Evolutionary conservation across 1,140 invertebrate species (phyloP).

Genomic region (Wiebesia pumilae): DNA sequence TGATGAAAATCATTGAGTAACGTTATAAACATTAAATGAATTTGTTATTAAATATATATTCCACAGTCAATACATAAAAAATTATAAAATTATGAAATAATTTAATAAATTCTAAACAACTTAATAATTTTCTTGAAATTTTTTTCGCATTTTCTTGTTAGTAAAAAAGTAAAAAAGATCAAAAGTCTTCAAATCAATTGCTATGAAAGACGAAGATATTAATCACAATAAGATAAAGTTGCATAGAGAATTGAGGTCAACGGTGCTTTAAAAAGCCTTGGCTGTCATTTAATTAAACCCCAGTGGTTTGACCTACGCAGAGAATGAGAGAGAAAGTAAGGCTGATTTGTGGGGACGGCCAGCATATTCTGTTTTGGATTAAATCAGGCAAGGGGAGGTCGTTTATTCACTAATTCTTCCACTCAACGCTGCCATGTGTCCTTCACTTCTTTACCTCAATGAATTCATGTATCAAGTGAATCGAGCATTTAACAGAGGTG

Average conservation of each 20-base stretch:
- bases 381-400: constrained; percentile 68
- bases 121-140: no score
- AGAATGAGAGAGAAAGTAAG: constrained; percentile 37
- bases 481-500: constrained; percentile 62
- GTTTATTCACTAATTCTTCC: constrained; percentile 48
- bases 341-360: constrained; percentile 55
- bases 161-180: no score
- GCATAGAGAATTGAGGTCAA: constrained; percentile 70
- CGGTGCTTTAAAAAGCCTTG: constrained; percentile 72
- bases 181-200: no score
- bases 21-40: no score
- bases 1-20: no score
- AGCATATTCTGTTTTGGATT: constrained; percentile 74
- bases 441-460: constrained; percentile 58
- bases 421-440: constrained; percentile 57
- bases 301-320: constrained; percentile 32
- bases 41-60: no score
- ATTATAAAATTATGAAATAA: no score
- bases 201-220: constrained; percentile 53
- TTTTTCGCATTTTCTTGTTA: no score
- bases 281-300: constrained; percentile 65
- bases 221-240: constrained; percentile 74
- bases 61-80: no score
- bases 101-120: no score
- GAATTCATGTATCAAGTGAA: constrained; percentile 73